Percentiles rank a stretch among this genome's conserved stretches.
These are phyloP conservation scores for Sapajus apella DNA, from an alignment of 2,113 vertebrate species.

Conservation along the genomic window DNA sequence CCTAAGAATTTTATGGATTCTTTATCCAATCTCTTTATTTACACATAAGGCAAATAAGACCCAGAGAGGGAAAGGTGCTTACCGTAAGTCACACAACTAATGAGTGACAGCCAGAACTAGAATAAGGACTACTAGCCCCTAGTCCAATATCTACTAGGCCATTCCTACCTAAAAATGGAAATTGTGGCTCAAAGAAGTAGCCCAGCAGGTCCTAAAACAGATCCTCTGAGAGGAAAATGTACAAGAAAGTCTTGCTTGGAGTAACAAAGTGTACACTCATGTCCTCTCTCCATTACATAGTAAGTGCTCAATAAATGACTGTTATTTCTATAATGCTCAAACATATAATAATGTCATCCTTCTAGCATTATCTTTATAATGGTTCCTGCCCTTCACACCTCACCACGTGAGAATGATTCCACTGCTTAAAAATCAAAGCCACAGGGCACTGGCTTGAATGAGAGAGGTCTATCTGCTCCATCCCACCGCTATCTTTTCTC, in stretches of 20 bases:
- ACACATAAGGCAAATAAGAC: background rate
- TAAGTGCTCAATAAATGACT: background rate
- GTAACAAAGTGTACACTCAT: background rate
- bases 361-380: background rate
- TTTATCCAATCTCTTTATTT: background rate
- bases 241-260: background rate
- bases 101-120: fast-evolving
- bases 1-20: background rate
- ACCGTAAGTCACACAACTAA: background rate
- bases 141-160: background rate
- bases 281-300: background rate
- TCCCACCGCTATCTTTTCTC: background rate
- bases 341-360: background rate
- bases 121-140: background rate
- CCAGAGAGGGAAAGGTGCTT: conserved; percentile 1
- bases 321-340: background rate
- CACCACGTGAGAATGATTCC: background rate
- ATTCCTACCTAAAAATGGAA: background rate
- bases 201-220: background rate
- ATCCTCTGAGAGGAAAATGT: background rate
- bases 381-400: background rate
- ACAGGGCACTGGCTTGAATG: background rate
- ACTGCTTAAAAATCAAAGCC: background rate
- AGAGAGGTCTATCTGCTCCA: background rate
- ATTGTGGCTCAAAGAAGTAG: background rate